phyloP scores from a whole-genome alignment of 2,888 invertebrate species.

The Hymenopus coronatus region DNA sequence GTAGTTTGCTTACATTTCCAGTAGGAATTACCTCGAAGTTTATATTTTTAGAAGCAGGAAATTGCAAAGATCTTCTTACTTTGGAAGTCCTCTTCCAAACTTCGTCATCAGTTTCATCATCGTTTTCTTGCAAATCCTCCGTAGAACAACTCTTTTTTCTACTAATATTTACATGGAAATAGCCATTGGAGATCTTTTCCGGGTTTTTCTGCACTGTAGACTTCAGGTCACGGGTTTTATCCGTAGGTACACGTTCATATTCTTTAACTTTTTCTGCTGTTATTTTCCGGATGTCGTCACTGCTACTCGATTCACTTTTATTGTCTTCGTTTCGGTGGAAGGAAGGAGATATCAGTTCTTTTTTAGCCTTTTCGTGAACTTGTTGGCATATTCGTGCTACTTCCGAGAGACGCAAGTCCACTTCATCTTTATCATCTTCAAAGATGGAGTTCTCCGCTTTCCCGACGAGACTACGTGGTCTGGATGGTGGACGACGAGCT shows the following conservation, averaged over 20 bases:
- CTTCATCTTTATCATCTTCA: conserved; percentile 7
- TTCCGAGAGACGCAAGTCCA: conserved; percentile 41
- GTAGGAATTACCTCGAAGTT: conserved; percentile 11
- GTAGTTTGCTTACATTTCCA: conserved; percentile 53
- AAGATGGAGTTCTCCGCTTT: conserved; percentile 18
- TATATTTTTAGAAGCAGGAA: conserved; percentile 45
- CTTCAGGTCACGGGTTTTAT: neutral
- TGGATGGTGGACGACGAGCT: conserved; percentile 52
- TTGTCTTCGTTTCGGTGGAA: neutral
- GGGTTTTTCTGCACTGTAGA: neutral
- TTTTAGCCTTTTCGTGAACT: conserved; percentile 49
- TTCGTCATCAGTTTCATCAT: conserved; percentile 41
- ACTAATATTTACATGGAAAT: conserved; percentile 27
- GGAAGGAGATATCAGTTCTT: conserved; percentile 35
- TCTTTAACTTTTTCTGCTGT: neutral
- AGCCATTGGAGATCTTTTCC: conserved; percentile 13
- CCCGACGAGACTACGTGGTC: conserved; percentile 41
- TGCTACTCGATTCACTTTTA: neutral
- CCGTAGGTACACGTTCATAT: neutral
- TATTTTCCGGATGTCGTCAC: neutral
- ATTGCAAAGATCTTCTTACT: conserved; percentile 63
- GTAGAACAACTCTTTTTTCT: conserved; percentile 51
- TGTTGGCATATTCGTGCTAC: conserved; percentile 51
- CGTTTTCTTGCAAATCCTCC: conserved; percentile 47
- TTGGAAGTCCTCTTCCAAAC: conserved; percentile 65